Evolutionary conservation across 2,113 vertebrate genomes (phyloP).

Genomic region (Puntigrus tetrazona): DNA sequence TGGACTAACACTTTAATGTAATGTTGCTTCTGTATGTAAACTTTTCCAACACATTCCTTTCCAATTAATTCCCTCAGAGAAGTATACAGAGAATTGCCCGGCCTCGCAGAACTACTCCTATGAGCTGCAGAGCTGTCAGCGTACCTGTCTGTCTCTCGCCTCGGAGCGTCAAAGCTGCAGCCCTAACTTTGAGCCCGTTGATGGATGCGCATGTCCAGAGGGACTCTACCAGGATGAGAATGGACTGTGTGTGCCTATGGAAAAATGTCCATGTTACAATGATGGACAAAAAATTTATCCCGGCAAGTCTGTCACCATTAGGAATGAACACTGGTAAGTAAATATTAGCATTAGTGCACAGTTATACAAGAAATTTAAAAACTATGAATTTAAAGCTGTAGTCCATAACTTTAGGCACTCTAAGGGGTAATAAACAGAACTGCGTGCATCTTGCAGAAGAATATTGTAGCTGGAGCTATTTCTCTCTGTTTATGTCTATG

Average conservation of each 20-base stretch:
- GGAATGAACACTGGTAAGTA: constrained; percentile 86
- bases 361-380: not conserved
- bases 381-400: not conserved
- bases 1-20: not conserved
- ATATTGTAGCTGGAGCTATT: no score
- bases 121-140: constrained; percentile 84
- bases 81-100: constrained; percentile 79
- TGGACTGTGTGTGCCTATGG: constrained; percentile 79
- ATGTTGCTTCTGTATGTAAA: not conserved
- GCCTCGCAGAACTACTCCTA: constrained; percentile 84
- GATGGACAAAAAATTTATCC: constrained; percentile 78
- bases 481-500: no score
- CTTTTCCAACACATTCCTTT: not conserved
- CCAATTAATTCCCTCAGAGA: constrained; percentile 69
- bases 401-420: no score
- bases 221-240: constrained; percentile 80
- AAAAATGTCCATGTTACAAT: constrained; percentile 86
- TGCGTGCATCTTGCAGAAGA: no score
- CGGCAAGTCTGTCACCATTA: constrained; percentile 76
- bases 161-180: constrained; percentile 77
- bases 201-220: constrained; percentile 88
- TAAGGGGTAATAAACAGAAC: no score
- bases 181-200: constrained; percentile 81
- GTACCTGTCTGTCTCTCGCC: constrained; percentile 84
- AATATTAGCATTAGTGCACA: not conserved